phyloP scores from a whole-genome alignment of 2,113 vertebrate species.

The Sterna hirundo region DNA sequence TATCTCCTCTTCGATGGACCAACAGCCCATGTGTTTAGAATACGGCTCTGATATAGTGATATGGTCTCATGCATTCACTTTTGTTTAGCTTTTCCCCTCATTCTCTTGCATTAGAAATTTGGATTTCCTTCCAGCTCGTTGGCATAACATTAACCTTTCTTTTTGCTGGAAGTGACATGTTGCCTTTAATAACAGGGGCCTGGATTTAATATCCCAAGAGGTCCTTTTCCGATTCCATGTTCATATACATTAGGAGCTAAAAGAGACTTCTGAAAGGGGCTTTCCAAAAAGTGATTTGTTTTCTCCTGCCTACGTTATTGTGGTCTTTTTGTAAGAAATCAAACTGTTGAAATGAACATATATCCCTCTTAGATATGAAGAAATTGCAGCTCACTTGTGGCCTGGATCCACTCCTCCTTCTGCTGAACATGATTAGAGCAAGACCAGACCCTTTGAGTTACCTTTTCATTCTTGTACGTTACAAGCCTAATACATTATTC shows the following conservation, averaged over 20 bases:
- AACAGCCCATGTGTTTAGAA: not conserved
- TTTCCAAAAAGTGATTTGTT: not conserved
- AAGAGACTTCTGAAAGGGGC: not conserved
- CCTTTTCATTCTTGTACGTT: not conserved
- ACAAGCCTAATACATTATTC: not conserved
- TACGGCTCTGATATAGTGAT: not conserved
- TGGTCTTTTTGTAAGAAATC: not conserved
- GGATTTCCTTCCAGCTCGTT: constrained; percentile 36
- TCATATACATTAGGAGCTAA: not conserved
- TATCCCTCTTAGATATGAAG: not conserved
- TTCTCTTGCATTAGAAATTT: constrained; percentile 18
- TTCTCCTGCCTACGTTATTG: not conserved
- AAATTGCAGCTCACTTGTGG: not conserved
- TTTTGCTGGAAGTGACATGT: not conserved
- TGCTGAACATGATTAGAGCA: not conserved
- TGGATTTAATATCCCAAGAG: not conserved
- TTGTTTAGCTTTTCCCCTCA: constrained; percentile 49
- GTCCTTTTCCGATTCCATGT: not conserved
- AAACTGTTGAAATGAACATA: not conserved
- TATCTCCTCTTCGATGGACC: not conserved
- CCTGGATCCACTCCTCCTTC: not conserved
- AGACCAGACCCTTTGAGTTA: not conserved
- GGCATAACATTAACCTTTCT: not conserved
- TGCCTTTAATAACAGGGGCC: not conserved
- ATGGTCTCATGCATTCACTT: not conserved